phyloP scores from a whole-genome alignment of 2,888 invertebrate species.

The Rhorus exstirpatorius region DNA sequence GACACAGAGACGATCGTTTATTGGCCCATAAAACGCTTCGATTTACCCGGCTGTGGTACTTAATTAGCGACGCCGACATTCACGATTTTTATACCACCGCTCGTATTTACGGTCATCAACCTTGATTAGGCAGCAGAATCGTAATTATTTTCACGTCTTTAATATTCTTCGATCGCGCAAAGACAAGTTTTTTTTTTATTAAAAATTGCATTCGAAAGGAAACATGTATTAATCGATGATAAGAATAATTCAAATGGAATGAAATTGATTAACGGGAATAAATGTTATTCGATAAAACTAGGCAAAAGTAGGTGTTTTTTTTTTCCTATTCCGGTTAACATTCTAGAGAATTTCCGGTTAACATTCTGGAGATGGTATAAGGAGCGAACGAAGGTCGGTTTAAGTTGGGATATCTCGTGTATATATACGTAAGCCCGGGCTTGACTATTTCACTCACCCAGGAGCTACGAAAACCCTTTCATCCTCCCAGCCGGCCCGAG shows the following conservation, averaged over 20 bases:
- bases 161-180: constrained; percentile 26
- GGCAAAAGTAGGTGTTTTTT: no score
- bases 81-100: constrained; percentile 40
- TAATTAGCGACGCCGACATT: constrained; percentile 48
- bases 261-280: no score
- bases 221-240: no score
- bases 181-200: constrained; percentile 28
- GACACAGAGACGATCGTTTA: constrained; percentile 28
- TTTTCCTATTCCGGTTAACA: no score
- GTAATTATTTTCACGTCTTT: constrained; percentile 52
- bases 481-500: no score
- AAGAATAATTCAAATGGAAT: no score
- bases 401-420: not conserved
- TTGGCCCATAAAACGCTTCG: constrained; percentile 62
- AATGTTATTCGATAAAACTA: no score
- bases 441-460: constrained; percentile 29
- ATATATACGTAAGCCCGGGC: not conserved
- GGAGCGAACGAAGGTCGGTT: no score
- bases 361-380: no score
- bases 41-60: constrained; percentile 61
- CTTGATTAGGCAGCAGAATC: constrained; percentile 46
- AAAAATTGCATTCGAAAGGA: no score
- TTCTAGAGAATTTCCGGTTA: no score
- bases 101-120: constrained; percentile 42
- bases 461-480: constrained; percentile 46